These are phyloP conservation scores for Prochilodus magdalenae DNA, from an alignment of 2,113 vertebrate species.

Conservation along the genomic window DNA sequence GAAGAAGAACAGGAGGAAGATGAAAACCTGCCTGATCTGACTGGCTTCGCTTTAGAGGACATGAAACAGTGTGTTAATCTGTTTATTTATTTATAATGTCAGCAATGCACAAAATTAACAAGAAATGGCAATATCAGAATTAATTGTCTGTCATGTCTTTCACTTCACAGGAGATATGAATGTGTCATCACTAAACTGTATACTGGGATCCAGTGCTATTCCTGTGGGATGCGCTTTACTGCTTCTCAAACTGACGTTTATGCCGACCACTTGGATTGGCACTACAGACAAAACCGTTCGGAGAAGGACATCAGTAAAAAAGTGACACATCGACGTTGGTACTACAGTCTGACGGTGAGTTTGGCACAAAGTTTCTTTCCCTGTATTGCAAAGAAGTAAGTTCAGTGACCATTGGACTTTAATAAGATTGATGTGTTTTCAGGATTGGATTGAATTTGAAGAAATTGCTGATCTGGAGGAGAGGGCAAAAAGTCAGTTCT, in stretches of 20 bases:
- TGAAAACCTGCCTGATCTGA: conserved; percentile 89
- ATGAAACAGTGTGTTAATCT: conserved; percentile 88
- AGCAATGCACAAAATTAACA: not conserved
- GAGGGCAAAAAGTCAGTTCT: conserved; percentile 95
- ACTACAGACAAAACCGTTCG: conserved; percentile 95
- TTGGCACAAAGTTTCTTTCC: not conserved
- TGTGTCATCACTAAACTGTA: conserved; percentile 92
- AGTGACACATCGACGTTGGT: conserved; percentile 95
- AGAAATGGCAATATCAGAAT: not conserved
- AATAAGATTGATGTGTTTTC: conserved; percentile 18
- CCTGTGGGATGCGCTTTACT: conserved; percentile 97
- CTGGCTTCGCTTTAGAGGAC: conserved; percentile 88
- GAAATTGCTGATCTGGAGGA: conserved; percentile 98
- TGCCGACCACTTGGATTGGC: conserved; percentile 98
- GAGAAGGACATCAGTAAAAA: conserved; percentile 96
- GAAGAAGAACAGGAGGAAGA: conserved; percentile 87
- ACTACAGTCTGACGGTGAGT: conserved; percentile 93
- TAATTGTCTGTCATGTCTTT: not conserved
- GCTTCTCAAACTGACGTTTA: conserved; percentile 95
- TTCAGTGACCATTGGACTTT: not conserved
- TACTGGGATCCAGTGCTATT: conserved; percentile 98
- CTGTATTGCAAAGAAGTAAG: not conserved
- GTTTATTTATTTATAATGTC: not conserved
- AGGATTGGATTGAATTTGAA: conserved; percentile 99
- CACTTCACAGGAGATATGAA: conserved; percentile 84